A percentile compares a stretch with the other conserved stretches of the same genome.
Conservation (phyloP, 1,140 invertebrate genomes). For the Mamestra configurata region DNA sequence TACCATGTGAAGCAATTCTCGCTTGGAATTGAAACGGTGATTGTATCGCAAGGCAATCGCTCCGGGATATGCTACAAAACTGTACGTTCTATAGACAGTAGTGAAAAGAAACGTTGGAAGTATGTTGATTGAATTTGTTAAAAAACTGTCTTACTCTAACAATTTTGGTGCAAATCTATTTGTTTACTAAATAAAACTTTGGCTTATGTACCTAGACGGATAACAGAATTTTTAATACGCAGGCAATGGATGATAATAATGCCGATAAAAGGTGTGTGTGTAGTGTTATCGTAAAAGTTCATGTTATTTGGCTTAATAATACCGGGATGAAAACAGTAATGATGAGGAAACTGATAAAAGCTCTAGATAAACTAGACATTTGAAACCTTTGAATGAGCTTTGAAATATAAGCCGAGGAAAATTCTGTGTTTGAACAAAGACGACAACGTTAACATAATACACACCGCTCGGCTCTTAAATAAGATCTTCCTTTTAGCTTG, state of each 20-base stretch:
- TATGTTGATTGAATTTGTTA: not conserved
- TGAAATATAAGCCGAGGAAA: not conserved
- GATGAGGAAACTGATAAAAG: not conserved
- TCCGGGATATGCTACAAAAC: conserved; percentile 9
- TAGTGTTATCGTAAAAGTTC: too few relatives aligned
- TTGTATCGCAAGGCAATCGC: conserved; percentile 30
- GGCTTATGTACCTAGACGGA: not conserved
- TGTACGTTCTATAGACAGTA: conserved; percentile 9
- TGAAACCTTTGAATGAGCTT: not conserved
- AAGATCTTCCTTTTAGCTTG: not conserved
- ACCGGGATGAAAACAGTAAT: not conserved
- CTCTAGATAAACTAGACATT: not conserved
- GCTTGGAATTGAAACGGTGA: conserved; percentile 36
- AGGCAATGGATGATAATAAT: too few relatives aligned
- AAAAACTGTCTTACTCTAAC: not conserved
- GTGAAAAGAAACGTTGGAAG: not conserved
- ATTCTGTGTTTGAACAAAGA: not conserved
- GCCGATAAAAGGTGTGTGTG: too few relatives aligned
- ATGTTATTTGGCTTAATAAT: not conserved
- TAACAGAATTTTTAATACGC: too few relatives aligned
- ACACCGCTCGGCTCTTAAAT: not conserved
- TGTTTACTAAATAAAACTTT: not conserved
- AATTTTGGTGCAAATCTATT: not conserved
- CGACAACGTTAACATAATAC: not conserved
- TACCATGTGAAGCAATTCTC: conserved; percentile 27